These are phyloP conservation scores for Chaenocephalus aceratus DNA, from an alignment of 2,113 vertebrate species.

Conservation along the genomic window DNA sequence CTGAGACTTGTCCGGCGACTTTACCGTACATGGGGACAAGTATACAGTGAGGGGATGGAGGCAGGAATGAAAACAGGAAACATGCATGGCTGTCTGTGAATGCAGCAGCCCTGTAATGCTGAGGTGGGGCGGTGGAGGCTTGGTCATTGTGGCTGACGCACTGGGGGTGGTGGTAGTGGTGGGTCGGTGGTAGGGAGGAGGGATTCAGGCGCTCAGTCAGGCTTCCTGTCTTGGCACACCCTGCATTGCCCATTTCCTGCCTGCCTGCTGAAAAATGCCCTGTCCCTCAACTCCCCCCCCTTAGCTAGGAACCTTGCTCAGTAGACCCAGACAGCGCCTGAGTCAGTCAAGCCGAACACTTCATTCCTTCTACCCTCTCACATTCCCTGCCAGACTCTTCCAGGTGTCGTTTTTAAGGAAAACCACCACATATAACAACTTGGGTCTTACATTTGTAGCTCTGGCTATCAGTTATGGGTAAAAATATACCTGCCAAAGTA, in stretches of 20 bases:
- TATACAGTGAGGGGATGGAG: slow-evolving; percentile 7
- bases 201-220: slow-evolving; percentile 51
- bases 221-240: slow-evolving; percentile 81
- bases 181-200: neutral
- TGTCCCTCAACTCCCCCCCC: slow-evolving; percentile 23
- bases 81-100: slow-evolving; percentile 16
- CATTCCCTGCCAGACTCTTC: slow-evolving; percentile 46
- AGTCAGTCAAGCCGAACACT: slow-evolving; percentile 32
- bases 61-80: slow-evolving; percentile 59
- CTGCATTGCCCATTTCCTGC: slow-evolving; percentile 80
- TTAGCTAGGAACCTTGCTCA: slow-evolving; percentile 35
- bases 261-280: slow-evolving; percentile 68
- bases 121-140: slow-evolving; percentile 18
- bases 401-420: slow-evolving; percentile 54
- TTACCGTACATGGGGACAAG: neutral
- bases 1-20: slow-evolving; percentile 13
- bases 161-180: slow-evolving; percentile 25
- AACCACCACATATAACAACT: neutral
- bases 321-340: slow-evolving; percentile 65
- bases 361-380: slow-evolving; percentile 36
- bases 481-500: neutral
- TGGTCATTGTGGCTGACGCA: slow-evolving; percentile 41
- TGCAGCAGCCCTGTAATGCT: slow-evolving; percentile 28
- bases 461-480: neutral
- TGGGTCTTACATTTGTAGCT: neutral